Conservation (phyloP, 1,140 invertebrate genomes). For the Hirudo medicinalis region DNA sequence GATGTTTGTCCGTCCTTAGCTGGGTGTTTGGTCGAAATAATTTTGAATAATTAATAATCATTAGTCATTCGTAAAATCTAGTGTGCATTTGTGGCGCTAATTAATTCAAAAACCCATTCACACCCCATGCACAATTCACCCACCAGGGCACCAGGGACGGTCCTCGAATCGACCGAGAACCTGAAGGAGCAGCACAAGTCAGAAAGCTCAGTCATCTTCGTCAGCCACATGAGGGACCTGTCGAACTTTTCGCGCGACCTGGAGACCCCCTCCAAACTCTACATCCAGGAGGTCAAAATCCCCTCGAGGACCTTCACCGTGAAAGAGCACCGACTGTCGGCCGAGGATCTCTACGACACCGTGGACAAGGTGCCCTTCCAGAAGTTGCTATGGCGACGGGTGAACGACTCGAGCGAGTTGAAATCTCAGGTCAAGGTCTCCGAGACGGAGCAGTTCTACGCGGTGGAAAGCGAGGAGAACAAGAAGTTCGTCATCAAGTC, state of each 20-base stretch:
- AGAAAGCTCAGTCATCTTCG: too few relatives aligned
- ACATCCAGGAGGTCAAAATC: neutral
- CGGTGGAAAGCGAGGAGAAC: conserved; percentile 25
- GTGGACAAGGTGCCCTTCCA: neutral
- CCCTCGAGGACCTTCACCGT: neutral
- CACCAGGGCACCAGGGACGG: neutral
- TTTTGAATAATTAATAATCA: neutral
- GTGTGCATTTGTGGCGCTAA: neutral
- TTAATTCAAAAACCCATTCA: neutral
- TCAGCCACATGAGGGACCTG: too few relatives aligned
- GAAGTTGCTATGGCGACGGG: conserved; percentile 15
- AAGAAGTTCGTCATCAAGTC: conserved; percentile 25
- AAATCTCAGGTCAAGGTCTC: conserved; percentile 29
- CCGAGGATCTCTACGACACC: neutral
- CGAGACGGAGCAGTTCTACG: conserved; percentile 24
- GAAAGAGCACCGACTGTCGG: neutral
- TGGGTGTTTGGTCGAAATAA: neutral
- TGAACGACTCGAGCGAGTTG: conserved; percentile 23
- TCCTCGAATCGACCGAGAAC: too few relatives aligned
- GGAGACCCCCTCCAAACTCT: too few relatives aligned
- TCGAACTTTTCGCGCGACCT: too few relatives aligned
- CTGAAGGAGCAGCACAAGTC: too few relatives aligned
- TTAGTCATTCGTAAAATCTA: neutral
- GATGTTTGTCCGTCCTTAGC: neutral
- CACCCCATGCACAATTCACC: neutral